Base-by-base conservation (phyloP, 2,888 invertebrate species). In the Pseudococcus viburni region DNA sequence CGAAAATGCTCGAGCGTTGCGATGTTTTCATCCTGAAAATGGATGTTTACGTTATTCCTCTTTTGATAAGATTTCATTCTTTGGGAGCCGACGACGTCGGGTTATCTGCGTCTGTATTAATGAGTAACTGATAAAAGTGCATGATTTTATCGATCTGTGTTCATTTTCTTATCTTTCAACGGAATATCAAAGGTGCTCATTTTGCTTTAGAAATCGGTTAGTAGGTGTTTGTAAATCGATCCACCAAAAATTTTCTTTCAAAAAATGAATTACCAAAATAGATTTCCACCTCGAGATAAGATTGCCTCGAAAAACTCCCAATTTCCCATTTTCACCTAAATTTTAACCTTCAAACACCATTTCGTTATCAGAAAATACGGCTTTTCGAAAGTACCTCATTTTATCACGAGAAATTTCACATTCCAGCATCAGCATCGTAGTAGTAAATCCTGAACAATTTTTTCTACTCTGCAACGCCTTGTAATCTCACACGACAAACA, bases 401-500 rank as follows among this genome's bases (percentile, higher is more conserved):
- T 11, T 33, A 59, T 59, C 59, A 59, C 7, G 19, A 33, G 59
- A 1, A 19, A 59, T 59, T 59, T 11, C 59, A 59, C 59, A 59
- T 59, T 12, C 55, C 55, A 55, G 17, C 17, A 55, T 55, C 59
- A 59, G 19, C 11, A 59, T 19, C 59, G 51, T 33, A 3, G 19
- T 59, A 64, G 68, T 33, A 26, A 73, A 73, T 73, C 68, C 19
- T 33, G 15, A 73, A 33, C 68, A 73, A 33, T 73, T 73, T 33
- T 73, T 73, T 22, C 22, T 73, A 33, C 64, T 33, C 26, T 3
- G 26, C 26, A 33, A 33, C 26, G 26, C n/a, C 15, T 22, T 22
- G 33, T 80, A 80, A 80, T 80, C 80, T 80, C 42, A 33, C 11
- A 22, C 39, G n/a, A 33, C 33, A 9, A n/a, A 80, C 80, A 80